phyloP scores from a whole-genome alignment of 2,888 invertebrate genomes.

The Drosophila conformis region DNA sequence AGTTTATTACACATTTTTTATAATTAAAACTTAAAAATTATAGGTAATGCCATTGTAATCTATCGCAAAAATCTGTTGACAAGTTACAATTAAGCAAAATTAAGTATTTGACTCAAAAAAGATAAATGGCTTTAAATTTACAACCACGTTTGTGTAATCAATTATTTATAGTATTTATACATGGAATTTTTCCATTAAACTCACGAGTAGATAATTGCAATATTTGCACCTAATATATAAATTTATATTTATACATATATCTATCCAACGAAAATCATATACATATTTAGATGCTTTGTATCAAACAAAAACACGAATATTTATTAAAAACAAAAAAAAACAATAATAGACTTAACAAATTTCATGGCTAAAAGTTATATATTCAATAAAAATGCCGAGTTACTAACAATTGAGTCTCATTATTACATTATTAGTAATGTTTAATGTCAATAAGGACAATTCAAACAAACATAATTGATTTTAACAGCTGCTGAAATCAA shows the following conservation, averaged over 20 bases:
- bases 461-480: background rate
- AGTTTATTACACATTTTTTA: slow-evolving; percentile 57
- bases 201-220: slow-evolving; percentile 55
- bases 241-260: slow-evolving; percentile 35
- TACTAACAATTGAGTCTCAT: slow-evolving; percentile 3
- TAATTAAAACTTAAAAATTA: background rate
- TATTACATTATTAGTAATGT: background rate
- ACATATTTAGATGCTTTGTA: slow-evolving; percentile 39
- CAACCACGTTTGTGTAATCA: slow-evolving; percentile 54
- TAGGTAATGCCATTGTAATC: slow-evolving; percentile 35
- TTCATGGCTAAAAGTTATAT: slow-evolving; percentile 25
- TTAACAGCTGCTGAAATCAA: background rate
- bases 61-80: slow-evolving; percentile 31
- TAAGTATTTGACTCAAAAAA: slow-evolving; percentile 45
- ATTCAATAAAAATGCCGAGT: slow-evolving; percentile 45
- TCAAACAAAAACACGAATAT: slow-evolving; percentile 27
- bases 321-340: slow-evolving; percentile 22
- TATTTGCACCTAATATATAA: slow-evolving; percentile 48
- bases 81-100: slow-evolving; percentile 51
- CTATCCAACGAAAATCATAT: slow-evolving; percentile 39
- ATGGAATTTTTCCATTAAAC: slow-evolving; percentile 48
- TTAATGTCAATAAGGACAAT: background rate
- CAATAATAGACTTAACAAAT: slow-evolving; percentile 48
- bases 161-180: slow-evolving; percentile 54
- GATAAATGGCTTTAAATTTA: slow-evolving; percentile 69